Evolutionary conservation across 2,888 invertebrate species (phyloP), one percentile per base, ranked within the genome.

Genomic region (Campoletis raptor): DNA sequence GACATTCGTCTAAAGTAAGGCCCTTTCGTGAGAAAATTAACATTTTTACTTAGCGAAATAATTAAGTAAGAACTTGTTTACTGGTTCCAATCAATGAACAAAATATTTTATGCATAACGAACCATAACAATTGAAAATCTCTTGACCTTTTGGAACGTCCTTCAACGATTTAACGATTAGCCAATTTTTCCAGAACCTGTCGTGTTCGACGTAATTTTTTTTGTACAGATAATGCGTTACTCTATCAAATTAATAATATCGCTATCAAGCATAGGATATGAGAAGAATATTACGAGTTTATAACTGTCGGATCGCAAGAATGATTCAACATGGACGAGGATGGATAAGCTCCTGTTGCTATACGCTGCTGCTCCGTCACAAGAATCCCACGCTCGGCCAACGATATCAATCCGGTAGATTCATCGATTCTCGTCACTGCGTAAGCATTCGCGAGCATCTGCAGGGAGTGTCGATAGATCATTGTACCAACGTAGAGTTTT

Each of bases 261-360:
- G n/a, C n/a, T n/a, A 30, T 30, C 15, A 3, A 3, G 15, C n/a
- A 54, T 54, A n/a, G n/a, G n/a, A 24, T 61, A 30, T 30, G 61
- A 15, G 30, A 30, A 30, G 15, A 61, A 30, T 61, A 30, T 61
- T 61, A 88, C 88, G 85, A 85, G 73, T 87, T 87, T 64, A 85
- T 86, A 57, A 87, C 87, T 37, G 85, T 73, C 8, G 98, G 97
- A 88, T 97, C 96, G 93, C 99, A 99, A 0, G 98, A 97, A 94
- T 99, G 99, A 94, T 99, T 99, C 96, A 98, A 97, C 95, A 98
- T 96, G 90, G 98, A 97, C 0, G 98, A 96, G 0, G 97, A 96
- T 0, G 98, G 97, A 93, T 97, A 98, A 91, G 98, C 97, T 0
- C 97, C 98, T 2, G 98, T 97, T 0, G 97, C 98, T 77, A 96